Percentiles rank a stretch among this genome's conserved stretches.
Evolutionary conservation across 2,888 invertebrate species (phyloP).

Genomic region (Hirtodrosophila alboralis): DNA sequence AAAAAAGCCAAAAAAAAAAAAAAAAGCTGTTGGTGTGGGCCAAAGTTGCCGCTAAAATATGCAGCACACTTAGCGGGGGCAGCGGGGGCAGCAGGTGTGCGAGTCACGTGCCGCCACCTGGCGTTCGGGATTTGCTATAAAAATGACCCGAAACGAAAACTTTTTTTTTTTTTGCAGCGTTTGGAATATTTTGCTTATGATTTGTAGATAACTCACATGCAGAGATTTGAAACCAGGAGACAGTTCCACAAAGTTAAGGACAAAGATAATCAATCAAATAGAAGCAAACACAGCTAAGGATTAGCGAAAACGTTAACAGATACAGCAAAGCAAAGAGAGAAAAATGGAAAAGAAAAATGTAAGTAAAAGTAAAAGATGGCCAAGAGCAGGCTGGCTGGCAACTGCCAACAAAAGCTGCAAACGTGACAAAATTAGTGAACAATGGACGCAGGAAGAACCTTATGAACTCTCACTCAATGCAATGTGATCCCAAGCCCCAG

Average conservation of each 20-base stretch:
- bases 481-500: constrained; percentile 59
- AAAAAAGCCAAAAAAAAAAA: constrained; percentile 24
- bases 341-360: constrained; percentile 15
- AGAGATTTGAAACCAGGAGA: constrained; percentile 5
- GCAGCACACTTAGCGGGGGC: constrained; percentile 65
- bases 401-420: constrained; percentile 72
- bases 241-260: constrained; percentile 4
- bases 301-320: constrained; percentile 13
- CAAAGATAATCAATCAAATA: constrained; percentile 48
- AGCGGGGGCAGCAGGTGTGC: constrained; percentile 54
- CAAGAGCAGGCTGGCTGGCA: constrained; percentile 1
- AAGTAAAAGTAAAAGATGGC: constrained; percentile 62
- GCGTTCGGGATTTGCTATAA: constrained; percentile 26
- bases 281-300: constrained; percentile 24
- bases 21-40: constrained; percentile 31
- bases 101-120: constrained; percentile 68
- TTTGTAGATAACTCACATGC: constrained; percentile 36
- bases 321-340: constrained; percentile 5
- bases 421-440: constrained; percentile 81
- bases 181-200: constrained; percentile 58
- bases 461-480: constrained; percentile 67
- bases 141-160: constrained; percentile 48
- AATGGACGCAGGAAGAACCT: constrained; percentile 66
- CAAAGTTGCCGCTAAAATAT: constrained; percentile 61
- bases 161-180: constrained; percentile 16